Percentiles rank a stretch among this genome's conserved stretches.
Conservation (phyloP, 2,113 vertebrate genomes). For the Catharus bicknelli region DNA sequence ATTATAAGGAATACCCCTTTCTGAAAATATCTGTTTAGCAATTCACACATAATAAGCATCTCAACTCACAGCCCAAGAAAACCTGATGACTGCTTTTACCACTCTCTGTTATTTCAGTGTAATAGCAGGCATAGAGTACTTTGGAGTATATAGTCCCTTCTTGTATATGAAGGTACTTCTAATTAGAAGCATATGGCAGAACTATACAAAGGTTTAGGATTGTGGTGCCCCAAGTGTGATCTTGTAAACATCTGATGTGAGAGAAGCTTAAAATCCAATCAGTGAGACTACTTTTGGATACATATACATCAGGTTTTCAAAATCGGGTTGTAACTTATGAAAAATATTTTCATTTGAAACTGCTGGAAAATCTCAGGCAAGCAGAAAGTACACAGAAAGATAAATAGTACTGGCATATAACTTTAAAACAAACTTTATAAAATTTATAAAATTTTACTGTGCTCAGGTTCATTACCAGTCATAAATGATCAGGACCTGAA, state of each 20-base stretch:
- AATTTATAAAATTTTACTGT: not conserved
- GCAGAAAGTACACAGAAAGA: conserved; percentile 15
- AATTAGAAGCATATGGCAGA: not conserved
- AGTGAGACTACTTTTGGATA: not conserved
- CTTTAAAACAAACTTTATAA: not conserved
- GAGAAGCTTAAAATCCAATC: not conserved
- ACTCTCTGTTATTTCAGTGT: not conserved
- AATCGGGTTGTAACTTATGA: not conserved
- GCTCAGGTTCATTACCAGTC: conserved; percentile 15
- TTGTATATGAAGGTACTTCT: not conserved
- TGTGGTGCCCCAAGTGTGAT: not conserved
- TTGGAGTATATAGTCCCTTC: not conserved
- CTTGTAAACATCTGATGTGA: not conserved
- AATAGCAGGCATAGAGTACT: not conserved
- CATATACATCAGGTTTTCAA: not conserved
- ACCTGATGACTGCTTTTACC: not conserved
- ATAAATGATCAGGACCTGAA: not conserved
- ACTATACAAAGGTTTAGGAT: not conserved
- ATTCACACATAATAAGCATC: not conserved
- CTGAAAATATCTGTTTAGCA: not conserved
- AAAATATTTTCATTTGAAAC: not conserved
- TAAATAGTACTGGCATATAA: not conserved
- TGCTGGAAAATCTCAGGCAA: not conserved
- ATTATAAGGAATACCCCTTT: not conserved
- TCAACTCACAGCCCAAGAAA: not conserved